A percentile compares a stretch with the other conserved stretches of the same genome.
phyloP scores from a whole-genome alignment of 2,888 invertebrate genomes.

The Plagodis pulveraria region DNA sequence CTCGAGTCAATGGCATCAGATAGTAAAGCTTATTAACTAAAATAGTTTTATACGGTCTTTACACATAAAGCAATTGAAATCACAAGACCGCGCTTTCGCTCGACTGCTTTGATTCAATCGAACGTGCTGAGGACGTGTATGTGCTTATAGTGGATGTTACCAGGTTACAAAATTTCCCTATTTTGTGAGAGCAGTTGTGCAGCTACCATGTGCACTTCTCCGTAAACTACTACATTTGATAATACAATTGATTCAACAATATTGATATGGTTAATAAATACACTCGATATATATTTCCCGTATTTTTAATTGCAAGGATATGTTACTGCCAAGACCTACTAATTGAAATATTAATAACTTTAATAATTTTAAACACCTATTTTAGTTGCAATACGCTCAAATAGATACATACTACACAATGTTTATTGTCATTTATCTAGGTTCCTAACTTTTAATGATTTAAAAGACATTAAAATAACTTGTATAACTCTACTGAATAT shows the following conservation, averaged over 20 bases:
- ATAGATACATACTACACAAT: conserved; percentile 65
- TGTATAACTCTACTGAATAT: conserved; percentile 80
- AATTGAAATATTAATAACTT: conserved; percentile 52
- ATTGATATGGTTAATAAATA: conserved; percentile 42
- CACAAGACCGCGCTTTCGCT: conserved; percentile 8
- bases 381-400: conserved; percentile 65
- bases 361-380: conserved; percentile 61
- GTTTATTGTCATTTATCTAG: conserved; percentile 62
- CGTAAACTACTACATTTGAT: conserved; percentile 13
- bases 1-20: neutral
- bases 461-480: conserved; percentile 74
- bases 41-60: neutral
- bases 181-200: conserved; percentile 20
- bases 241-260: conserved; percentile 52
- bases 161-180: conserved; percentile 18
- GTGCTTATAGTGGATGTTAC: conserved; percentile 8
- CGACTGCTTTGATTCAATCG: neutral
- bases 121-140: neutral
- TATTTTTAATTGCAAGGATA: conserved; percentile 59
- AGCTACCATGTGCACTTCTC: conserved; percentile 10
- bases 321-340: conserved; percentile 63
- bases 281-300: conserved; percentile 39
- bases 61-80: conserved; percentile 1
- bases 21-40: conserved; percentile 12
- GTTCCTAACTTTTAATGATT: conserved; percentile 60